Evolutionary conservation across 2,113 vertebrate species (phyloP).

Genomic region (Oncorhynchus gorbuscha): DNA sequence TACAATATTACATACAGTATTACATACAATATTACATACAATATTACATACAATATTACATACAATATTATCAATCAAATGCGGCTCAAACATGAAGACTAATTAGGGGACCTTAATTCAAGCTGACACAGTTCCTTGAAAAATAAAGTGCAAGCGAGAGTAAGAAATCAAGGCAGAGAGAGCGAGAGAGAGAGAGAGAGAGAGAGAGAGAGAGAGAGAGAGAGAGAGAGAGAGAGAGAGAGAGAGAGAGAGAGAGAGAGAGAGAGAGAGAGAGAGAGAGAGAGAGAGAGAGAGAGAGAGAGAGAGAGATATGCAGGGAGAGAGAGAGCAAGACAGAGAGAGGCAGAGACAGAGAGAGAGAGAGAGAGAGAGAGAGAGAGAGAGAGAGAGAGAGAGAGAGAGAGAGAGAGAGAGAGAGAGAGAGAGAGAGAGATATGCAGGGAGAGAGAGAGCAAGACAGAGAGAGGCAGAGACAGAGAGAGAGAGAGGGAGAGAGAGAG

Average conservation of each 20-base stretch:
- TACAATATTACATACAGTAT: too few species aligned
- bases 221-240: not conserved
- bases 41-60: not conserved
- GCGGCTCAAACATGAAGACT: conserved; percentile 18
- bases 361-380: too few species aligned
- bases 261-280: too few species aligned
- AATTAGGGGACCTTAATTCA: conserved; percentile 13
- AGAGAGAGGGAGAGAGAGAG: conserved; percentile 11
- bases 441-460: too few species aligned
- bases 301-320: too few species aligned
- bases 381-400: too few species aligned
- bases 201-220: not conserved
- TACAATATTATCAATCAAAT: conserved; percentile 8
- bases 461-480: not conserved
- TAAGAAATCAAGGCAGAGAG: not conserved
- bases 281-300: not conserved
- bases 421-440: too few species aligned
- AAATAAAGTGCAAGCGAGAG: conserved; percentile 12
- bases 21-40: too few species aligned
- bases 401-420: too few species aligned
- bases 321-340: too few species aligned
- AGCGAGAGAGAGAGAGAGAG: not conserved
- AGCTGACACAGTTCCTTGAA: conserved; percentile 17
- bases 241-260: too few species aligned
- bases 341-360: too few species aligned